phyloP scores from a whole-genome alignment of 2,888 invertebrate genomes.

The Tiliacea citrago region DNA sequence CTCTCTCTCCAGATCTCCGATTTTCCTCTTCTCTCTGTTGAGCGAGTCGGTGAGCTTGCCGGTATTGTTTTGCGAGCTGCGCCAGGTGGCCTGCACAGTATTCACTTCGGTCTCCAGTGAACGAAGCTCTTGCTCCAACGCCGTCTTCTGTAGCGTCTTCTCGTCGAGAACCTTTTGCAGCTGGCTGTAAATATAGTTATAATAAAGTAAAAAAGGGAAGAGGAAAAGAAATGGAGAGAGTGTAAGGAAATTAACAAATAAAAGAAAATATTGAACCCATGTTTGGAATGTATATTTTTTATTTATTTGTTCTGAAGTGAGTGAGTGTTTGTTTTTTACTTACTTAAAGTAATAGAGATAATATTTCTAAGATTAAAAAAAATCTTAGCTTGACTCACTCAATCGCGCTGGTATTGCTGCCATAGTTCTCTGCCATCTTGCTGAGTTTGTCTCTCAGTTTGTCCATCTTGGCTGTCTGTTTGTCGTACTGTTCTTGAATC shows the following conservation, averaged over 20 bases:
- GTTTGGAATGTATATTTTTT: not conserved
- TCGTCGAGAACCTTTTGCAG: slow-evolving; percentile 67
- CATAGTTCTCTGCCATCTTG: slow-evolving; percentile 79
- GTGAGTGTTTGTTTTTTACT: not conserved
- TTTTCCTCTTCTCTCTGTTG: slow-evolving; percentile 78
- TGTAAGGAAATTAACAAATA: too few species aligned
- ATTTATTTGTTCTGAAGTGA: not conserved
- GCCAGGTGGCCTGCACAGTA: slow-evolving; percentile 74
- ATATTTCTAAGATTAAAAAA: not conserved
- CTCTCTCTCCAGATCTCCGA: slow-evolving; percentile 79
- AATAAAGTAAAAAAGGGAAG: not conserved
- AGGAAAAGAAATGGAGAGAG: not conserved
- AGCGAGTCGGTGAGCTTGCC: slow-evolving; percentile 76
- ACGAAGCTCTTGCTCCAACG: slow-evolving; percentile 81
- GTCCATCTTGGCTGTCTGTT: slow-evolving; percentile 83
- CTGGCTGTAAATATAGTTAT: slow-evolving; percentile 60
- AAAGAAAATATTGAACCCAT: not conserved
- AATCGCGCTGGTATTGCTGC: slow-evolving; percentile 81
- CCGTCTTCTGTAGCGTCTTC: slow-evolving; percentile 74
- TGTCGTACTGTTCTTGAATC: slow-evolving; percentile 85
- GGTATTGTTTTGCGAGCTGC: slow-evolving; percentile 65
- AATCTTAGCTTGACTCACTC: slow-evolving; percentile 76
- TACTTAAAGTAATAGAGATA: not conserved
- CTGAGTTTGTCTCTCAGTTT: slow-evolving; percentile 80
- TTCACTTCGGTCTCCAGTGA: slow-evolving; percentile 75